Conservation (phyloP, 2,888 invertebrate genomes). For the Torymus tubicola region DNA sequence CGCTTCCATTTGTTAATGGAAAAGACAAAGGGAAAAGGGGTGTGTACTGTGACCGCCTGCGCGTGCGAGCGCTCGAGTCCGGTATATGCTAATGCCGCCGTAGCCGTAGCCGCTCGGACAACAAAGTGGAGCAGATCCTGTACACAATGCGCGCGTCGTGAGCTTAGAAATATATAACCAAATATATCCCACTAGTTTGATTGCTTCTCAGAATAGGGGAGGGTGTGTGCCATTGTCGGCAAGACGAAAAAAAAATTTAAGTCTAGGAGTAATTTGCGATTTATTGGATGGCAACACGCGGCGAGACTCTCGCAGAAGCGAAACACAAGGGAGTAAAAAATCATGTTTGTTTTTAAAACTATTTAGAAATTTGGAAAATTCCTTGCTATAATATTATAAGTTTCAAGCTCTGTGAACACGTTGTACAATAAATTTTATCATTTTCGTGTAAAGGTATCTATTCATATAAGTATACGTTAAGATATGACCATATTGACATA, state of each 20-base stretch:
- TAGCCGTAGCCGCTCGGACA: neutral
- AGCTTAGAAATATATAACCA: neutral
- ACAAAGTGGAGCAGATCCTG: slow-evolving; percentile 8
- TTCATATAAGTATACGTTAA: too few species aligned
- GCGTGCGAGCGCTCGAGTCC: neutral
- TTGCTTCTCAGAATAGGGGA: slow-evolving; percentile 13
- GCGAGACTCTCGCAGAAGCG: neutral
- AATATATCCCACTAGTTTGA: neutral
- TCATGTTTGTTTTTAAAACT: neutral
- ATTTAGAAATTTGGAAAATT: too few species aligned
- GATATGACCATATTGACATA: too few species aligned
- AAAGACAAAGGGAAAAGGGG: slow-evolving; percentile 30
- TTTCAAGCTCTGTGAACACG: too few species aligned
- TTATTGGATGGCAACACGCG: neutral
- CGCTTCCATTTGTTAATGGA: slow-evolving; percentile 40
- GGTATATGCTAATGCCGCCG: slow-evolving; percentile 26
- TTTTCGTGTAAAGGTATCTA: too few species aligned
- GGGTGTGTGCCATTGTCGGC: too few species aligned
- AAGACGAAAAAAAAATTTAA: neutral
- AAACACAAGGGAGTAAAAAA: neutral
- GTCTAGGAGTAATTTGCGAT: neutral
- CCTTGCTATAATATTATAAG: too few species aligned
- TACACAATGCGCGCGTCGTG: neutral
- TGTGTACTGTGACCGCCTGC: slow-evolving; percentile 10
- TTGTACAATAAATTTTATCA: too few species aligned